phyloP scores from a whole-genome alignment of 2,888 invertebrate genomes.

The Caenorhabditis afra region DNA sequence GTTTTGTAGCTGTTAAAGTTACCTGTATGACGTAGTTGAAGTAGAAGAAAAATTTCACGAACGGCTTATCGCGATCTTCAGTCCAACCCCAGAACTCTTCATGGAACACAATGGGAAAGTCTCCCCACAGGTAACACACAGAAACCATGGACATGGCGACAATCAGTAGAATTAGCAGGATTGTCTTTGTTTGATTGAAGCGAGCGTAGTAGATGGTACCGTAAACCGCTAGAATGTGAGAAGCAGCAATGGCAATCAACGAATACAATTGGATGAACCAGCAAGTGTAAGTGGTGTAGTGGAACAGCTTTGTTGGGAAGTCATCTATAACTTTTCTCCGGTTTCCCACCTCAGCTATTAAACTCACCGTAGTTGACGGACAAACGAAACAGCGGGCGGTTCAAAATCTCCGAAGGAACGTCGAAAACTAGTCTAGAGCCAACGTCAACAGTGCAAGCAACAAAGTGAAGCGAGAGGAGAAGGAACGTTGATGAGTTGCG shows the following conservation, averaged over 20 bases:
- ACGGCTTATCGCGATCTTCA: conserved; percentile 38
- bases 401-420: conserved; percentile 54
- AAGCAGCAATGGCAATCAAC: conserved; percentile 51
- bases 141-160: conserved; percentile 46
- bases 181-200: conserved; percentile 39
- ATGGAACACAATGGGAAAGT: conserved; percentile 49
- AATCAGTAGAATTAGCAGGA: conserved; percentile 12
- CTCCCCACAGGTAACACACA: conserved; percentile 46
- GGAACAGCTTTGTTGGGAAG: conserved; percentile 54
- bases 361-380: conserved; percentile 50
- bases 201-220: conserved; percentile 42
- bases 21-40: conserved; percentile 59
- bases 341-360: background rate
- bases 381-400: conserved; percentile 47
- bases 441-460: conserved; percentile 52
- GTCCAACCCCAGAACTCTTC: conserved; percentile 56
- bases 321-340: conserved; percentile 32
- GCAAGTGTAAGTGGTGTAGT: conserved; percentile 55
- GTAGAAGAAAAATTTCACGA: conserved; percentile 53
- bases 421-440: conserved; percentile 56
- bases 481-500: conserved; percentile 56
- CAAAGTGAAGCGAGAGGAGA: conserved; percentile 34
- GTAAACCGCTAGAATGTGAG: conserved; percentile 56
- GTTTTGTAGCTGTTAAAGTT: background rate
- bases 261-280: conserved; percentile 60